Evolutionary conservation across 2,113 vertebrate genomes (phyloP), one percentile per base, ranked within the genome.

Genomic region (Coptodon bakossiorum): DNA sequence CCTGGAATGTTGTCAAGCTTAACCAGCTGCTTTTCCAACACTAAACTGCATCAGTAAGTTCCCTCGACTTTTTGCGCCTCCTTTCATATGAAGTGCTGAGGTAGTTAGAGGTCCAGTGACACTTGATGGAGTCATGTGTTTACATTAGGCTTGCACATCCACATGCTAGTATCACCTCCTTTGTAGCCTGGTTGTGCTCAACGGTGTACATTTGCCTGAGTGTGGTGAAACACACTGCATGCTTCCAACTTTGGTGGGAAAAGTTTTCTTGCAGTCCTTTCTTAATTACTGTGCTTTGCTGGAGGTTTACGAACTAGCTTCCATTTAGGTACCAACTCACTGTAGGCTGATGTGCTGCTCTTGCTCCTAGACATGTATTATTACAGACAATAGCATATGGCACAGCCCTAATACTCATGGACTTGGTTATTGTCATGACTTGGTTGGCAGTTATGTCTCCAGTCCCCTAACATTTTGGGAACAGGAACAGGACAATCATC

Each of bases 401-500:
- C 59, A 63, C 59, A 63, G 16, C 29, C 9, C 2, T 34, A 19
- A 34, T 34, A 34, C 9, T 63, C 29, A 2, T n/a, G 61, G 61
- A 5, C 7, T 66, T 36, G 2, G 61, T 66, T 36, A n/a, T 66
- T 36, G 61, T 17, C 17, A 66, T 66, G 61, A 2, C 17, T 66
- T 66, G 29, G 29, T 61, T 4, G 61, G 17, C 6, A 7, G 2
- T 36, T 22, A 38, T 2, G 61, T 71, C n/a, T 71, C n/a, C n/a
- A 43, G 38, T 1, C 31, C 3, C 36, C 36, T 71, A 38, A 71
- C 19, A 40, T 22, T 71, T 43, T 16, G n/a, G 36, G 4, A 40
- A 22, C 48, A 52, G 50, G 16, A 8, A 9, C 3, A 9, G 66
- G 0, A 27, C n/a, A 71, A 1, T 24, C n/a, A 1, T 71, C 38